phyloP scores from a whole-genome alignment of 1,140 invertebrate species.

The Ceratosolen solmsi region DNA sequence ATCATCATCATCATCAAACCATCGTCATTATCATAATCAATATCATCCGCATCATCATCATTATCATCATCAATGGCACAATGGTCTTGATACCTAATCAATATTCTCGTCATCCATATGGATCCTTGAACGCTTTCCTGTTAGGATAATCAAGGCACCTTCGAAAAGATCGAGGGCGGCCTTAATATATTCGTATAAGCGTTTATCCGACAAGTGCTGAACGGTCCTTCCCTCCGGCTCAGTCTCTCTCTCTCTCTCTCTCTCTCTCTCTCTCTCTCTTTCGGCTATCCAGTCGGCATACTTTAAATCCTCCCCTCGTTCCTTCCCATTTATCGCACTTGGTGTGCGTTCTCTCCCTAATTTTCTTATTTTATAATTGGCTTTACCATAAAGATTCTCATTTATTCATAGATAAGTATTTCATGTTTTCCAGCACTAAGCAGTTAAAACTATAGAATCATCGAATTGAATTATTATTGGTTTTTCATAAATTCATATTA shows the following conservation, averaged over 20 bases:
- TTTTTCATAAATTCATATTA: no score
- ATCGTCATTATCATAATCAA: no score
- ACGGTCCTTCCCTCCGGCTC: constrained; percentile 33
- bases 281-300: no score
- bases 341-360: neutral
- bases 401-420: no score
- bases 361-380: neutral
- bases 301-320: neutral
- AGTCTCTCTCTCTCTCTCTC: neutral
- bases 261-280: neutral
- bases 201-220: no score
- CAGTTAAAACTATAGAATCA: no score
- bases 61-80: no score
- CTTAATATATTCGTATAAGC: constrained; percentile 20
- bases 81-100: no score
- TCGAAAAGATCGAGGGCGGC: neutral
- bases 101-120: neutral
- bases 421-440: no score
- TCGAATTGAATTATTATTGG: no score
- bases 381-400: neutral
- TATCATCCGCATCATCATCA: no score
- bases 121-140: neutral
- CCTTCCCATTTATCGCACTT: constrained; percentile 8
- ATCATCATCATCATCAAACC: no score
- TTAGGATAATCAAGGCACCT: neutral